phyloP scores from a whole-genome alignment of 2,113 vertebrate species.

The Rousettus leschenaultii region DNA sequence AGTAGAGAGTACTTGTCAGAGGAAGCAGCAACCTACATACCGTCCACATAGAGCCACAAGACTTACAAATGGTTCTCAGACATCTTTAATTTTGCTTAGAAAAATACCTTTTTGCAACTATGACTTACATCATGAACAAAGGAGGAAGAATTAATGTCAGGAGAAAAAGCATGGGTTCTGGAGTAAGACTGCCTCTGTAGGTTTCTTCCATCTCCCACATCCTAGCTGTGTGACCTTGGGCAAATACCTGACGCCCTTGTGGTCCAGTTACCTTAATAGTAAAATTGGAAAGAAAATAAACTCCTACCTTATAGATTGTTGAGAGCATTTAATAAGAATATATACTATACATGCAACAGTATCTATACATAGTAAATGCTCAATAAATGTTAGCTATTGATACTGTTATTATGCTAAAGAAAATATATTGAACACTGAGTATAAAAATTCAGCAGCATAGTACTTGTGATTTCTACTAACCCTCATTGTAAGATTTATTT shows the following conservation, averaged over 20 bases:
- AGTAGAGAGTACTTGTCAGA: not conserved
- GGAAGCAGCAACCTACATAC: not conserved
- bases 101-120: not conserved
- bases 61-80: not conserved
- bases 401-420: not conserved
- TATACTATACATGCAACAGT: not conserved
- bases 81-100: not conserved
- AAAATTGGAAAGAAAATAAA: not conserved
- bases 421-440: not conserved
- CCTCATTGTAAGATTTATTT: not conserved
- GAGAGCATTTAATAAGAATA: not conserved
- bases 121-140: not conserved
- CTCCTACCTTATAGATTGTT: not conserved
- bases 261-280: not conserved
- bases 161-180: not conserved
- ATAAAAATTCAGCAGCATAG: not conserved
- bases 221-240: not conserved
- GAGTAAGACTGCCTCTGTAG: not conserved
- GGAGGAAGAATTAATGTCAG: not conserved
- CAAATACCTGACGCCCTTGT: not conserved
- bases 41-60: not conserved
- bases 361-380: not conserved
- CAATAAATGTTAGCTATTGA: not conserved
- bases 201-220: not conserved
- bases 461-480: not conserved